Conservation (phyloP, 1,140 invertebrate species). For the Octopus sinensis region DNA sequence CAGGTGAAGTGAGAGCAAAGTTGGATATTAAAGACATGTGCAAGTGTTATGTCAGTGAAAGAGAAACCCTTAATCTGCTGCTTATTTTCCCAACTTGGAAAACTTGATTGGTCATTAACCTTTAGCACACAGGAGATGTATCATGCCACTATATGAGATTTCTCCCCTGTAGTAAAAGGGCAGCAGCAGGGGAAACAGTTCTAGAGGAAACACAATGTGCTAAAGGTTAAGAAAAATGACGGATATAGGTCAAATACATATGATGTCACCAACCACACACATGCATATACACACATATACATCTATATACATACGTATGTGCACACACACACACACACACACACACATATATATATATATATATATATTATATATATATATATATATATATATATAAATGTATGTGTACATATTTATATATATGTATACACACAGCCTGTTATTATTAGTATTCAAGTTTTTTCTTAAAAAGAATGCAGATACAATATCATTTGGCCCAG, state of each 20-base stretch:
- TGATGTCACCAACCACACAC: conserved; percentile 22
- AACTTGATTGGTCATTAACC: neutral
- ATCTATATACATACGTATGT: neutral
- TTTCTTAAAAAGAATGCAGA: neutral
- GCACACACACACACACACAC: neutral
- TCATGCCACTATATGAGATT: neutral
- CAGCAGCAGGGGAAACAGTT: neutral
- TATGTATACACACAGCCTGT: neutral
- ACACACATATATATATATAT: neutral
- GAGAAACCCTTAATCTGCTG: too few relatives aligned
- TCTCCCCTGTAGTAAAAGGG: neutral
- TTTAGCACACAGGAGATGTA: neutral
- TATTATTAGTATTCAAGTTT: neutral
- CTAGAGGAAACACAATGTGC: neutral
- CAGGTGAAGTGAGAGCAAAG: too few relatives aligned
- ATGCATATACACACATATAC: neutral
- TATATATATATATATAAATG: neutral
- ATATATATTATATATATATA: neutral
- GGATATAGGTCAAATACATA: neutral
- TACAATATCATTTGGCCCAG: too few relatives aligned
- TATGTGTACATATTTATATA: neutral
- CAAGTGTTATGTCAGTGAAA: too few relatives aligned
- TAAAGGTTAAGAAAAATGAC: neutral
- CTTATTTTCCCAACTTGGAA: too few relatives aligned
- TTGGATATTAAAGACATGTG: too few relatives aligned